phyloP scores from a whole-genome alignment of 2,888 invertebrate genomes.

The Acronicta aceris region DNA sequence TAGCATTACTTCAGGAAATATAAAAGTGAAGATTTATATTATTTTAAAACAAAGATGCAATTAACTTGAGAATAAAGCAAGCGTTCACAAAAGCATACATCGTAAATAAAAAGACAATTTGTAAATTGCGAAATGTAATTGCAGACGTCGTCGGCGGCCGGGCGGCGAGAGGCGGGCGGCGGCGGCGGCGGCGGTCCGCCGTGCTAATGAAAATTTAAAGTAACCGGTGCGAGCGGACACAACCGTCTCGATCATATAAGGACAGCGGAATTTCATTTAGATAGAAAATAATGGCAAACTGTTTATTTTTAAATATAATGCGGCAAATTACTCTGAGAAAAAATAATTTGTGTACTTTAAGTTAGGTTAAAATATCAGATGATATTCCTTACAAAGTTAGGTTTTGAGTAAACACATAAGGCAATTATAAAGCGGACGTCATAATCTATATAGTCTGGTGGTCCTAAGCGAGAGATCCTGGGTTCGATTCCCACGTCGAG shows the following conservation, averaged over 20 bases:
- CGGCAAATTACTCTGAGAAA: no score
- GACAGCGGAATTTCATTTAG: conserved; percentile 19
- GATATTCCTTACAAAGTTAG: no score
- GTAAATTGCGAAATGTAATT: conserved; percentile 83
- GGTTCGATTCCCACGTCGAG: no score
- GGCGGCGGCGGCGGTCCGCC: conserved; percentile 43
- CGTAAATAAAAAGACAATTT: conserved; percentile 80
- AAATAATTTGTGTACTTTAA: no score
- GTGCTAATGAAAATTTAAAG: conserved; percentile 87
- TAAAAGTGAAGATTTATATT: background rate
- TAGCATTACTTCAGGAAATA: background rate
- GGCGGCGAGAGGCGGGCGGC: conserved; percentile 45
- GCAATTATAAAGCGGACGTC: no score
- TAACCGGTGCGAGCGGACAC: conserved; percentile 71
- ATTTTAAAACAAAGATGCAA: conserved; percentile 32
- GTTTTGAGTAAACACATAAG: no score
- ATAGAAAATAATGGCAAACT: background rate
- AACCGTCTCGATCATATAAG: conserved; percentile 52
- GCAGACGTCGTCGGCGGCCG: conserved; percentile 62
- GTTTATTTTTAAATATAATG: background rate
- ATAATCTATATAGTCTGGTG: no score
- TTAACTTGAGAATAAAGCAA: conserved; percentile 41
- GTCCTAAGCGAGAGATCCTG: no score
- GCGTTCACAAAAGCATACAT: conserved; percentile 62
- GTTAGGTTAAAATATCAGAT: no score